Percentiles rank a stretch among this genome's conserved stretches.
These are phyloP conservation scores for Cheumatopsyche charites DNA, from an alignment of 1,140 invertebrate species.

Conservation along the genomic window DNA sequence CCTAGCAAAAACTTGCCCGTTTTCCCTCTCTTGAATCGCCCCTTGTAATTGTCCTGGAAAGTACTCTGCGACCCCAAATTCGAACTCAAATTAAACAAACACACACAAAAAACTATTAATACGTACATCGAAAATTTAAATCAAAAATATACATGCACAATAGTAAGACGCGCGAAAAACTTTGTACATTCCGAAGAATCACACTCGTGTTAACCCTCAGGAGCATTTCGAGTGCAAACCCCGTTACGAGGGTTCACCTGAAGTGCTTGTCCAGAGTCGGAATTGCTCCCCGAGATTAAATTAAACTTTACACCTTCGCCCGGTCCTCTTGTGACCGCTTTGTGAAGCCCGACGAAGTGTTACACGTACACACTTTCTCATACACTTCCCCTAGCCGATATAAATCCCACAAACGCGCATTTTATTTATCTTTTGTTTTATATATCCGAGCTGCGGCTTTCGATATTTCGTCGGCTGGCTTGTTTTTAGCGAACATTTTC, in stretches of 20 bases:
- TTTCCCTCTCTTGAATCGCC: not conserved
- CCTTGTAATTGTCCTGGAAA: not conserved
- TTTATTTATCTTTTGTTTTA: too few species aligned
- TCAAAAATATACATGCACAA: too few species aligned
- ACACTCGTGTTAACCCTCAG: not conserved
- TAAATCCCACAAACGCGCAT: not conserved
- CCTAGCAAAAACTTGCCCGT: conserved; percentile 13
- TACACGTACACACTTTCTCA: not conserved
- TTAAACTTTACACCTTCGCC: conserved; percentile 48
- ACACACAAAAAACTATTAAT: not conserved
- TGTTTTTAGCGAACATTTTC: conserved; percentile 28
- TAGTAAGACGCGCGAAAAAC: too few species aligned
- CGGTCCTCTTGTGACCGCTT: conserved; percentile 28
- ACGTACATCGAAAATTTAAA: not conserved
- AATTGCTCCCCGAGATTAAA: conserved; percentile 49
- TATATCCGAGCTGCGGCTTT: too few species aligned
- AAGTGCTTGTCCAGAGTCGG: conserved; percentile 38
- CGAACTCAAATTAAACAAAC: too few species aligned
- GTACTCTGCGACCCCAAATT: conserved; percentile 10
- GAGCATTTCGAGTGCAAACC: not conserved
- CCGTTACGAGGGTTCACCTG: conserved; percentile 31
- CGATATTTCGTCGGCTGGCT: not conserved
- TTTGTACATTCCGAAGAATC: too few species aligned
- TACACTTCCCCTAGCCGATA: too few species aligned
- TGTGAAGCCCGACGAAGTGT: conserved; percentile 5